Base-by-base conservation (phyloP, 2,888 invertebrate genomes). In the Tillus elongatus region DNA sequence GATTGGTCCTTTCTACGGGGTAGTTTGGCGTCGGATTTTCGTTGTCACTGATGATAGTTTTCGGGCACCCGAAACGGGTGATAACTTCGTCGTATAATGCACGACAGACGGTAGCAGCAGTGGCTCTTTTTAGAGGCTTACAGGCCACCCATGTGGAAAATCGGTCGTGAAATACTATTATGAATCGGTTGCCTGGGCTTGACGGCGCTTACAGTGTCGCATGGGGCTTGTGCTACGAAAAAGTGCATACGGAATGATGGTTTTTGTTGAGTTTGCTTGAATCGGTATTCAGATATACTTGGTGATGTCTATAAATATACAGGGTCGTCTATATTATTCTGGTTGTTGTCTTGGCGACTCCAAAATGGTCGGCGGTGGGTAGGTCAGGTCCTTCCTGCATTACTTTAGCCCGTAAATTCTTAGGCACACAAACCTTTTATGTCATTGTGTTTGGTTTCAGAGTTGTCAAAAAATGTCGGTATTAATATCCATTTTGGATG, bases 11-110 rank as follows among this genome's bases (percentile, higher is more conserved):
- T 35, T 55, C 53, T 0, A 44, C 43, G 0, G 51, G 53, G 36
- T 52, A 52, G 0, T 46, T 46, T 28, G 53, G 51, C 1, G 53
- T 43, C 36, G 51, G 45, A 2, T 43, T 44, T 0, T 51, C 51
- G 29, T 51, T 50, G 19, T 53, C 53, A 1, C 40, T 41, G 1
- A 52, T 26, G 1, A 53, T 11, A 4, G 35, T 24, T 12, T 42
- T 26, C 1, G 50, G 50, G n/a, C n/a, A n/a, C n/a, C n/a, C n/a
- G n/a, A n/a, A n/a, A n/a, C n/a, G n/a, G n/a, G n/a, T n/a, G n/a
- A n/a, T n/a, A n/a, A n/a, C n/a, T n/a, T n/a, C n/a, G n/a, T n/a
- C n/a, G n/a, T n/a, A n/a, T n/a, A n/a, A n/a, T n/a, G n/a, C n/a
- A n/a, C n/a, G n/a, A n/a, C n/a, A n/a, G n/a, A n/a, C n/a, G n/a